These are phyloP conservation scores for Psilopogon haemacephalus DNA, from an alignment of 2,113 vertebrate species.

Conservation along the genomic window DNA sequence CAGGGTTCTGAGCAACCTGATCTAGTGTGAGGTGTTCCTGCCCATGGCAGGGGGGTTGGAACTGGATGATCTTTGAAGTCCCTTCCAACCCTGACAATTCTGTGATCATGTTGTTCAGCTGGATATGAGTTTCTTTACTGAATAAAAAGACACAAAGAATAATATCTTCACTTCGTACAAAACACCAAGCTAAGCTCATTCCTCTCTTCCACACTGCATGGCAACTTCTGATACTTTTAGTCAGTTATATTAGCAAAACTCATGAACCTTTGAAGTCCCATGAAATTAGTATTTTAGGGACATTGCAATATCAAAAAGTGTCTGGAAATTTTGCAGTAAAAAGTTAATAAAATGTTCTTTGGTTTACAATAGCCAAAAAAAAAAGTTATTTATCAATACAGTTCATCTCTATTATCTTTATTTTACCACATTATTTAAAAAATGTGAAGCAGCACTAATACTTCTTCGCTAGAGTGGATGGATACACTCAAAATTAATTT, in stretches of 20 bases:
- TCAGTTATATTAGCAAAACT: neutral
- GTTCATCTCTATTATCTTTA: neutral
- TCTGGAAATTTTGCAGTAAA: neutral
- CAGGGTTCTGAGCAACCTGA: too few species aligned
- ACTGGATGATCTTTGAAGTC: too few species aligned
- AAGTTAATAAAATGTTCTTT: neutral
- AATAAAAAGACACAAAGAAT: neutral
- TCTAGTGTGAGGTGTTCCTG: too few species aligned
- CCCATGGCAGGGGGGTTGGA: too few species aligned
- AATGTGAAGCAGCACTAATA: neutral
- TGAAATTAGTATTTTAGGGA: neutral
- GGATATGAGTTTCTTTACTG: neutral
- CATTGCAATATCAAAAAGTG: neutral
- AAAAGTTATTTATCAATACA: neutral
- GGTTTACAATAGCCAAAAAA: neutral
- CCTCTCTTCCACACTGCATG: neutral
- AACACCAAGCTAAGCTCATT: neutral
- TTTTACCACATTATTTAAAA: neutral
- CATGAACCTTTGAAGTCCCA: neutral
- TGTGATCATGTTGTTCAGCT: neutral
- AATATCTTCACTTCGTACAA: neutral
- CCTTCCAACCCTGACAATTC: too few species aligned
- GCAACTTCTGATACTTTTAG: neutral
- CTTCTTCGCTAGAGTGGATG: neutral
- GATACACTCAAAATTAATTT: conserved; percentile 16